Base-by-base conservation (phyloP, 2,888 invertebrate species). In the Eupelmus urozonus region DNA sequence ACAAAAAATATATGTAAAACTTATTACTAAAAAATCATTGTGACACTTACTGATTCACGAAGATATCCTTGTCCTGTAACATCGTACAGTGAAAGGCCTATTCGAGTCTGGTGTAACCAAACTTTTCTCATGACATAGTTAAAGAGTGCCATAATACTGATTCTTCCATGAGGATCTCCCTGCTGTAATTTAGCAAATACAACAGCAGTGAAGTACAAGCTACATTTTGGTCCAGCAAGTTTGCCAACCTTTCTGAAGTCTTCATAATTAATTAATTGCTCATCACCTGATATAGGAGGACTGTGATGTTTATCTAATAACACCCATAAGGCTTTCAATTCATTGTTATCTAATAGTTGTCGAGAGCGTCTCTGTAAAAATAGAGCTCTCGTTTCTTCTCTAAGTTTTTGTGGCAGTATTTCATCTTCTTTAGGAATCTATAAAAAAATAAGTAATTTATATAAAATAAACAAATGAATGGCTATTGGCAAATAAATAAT, bases 121-220 rank as follows among this genome's bases (percentile, higher is more conserved):
- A 97, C 96, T 87, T 98, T 95, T 16, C 97, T 92, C 97, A 98
- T 97, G 0, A 97, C 95, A 87, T 98, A 98, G 90, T 98, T 98
- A 90, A 98, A 98, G 78, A 98, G 92, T 0, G 96, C 95, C 89
- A 95, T 95, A 20, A 97, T 96, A 23, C 96, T 95, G 40, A 98
- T 95, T 76, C 96, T 92, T 0, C 97, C 97, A 84, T 95, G 94
- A 0, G 95, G 94, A 87, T 98, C 98, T 0, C 94, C 94, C 78
- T 96, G 95, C 87, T 96, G 95, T 2, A 98, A 91, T 81, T 97
- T 96, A 0, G 96, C 96, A 89, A 97, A 98, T 16, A 97, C 94
- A 82, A 93, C 94, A 0, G 97, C 94, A 42, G 95, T 96, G 86
- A 98, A 95, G 86, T 97, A 98, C 51, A 94, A 82, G 77, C 83